Conservation (phyloP, 2,888 invertebrate genomes). For the Perizoma affinitatum region DNA sequence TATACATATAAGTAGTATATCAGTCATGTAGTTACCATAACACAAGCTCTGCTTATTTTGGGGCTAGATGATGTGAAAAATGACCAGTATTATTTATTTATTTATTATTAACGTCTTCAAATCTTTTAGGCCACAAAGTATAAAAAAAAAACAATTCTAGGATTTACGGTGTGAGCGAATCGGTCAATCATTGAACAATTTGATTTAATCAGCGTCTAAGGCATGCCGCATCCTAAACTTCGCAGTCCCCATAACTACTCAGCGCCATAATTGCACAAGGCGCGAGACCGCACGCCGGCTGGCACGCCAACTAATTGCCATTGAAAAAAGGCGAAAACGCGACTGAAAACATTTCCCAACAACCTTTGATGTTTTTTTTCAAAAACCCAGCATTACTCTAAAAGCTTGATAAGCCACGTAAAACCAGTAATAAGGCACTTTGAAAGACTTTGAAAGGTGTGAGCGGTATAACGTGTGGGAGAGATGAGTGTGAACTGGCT, state of each 20-base stretch:
- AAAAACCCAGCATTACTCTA: constrained; percentile 63
- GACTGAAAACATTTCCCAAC: constrained; percentile 77
- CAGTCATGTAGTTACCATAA: no score
- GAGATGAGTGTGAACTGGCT: constrained; percentile 62
- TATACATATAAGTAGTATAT: no score
- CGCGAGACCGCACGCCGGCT: constrained; percentile 68
- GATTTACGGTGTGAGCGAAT: no score
- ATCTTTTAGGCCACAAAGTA: no score
- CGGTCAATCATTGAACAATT: no score
- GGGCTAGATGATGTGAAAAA: no score
- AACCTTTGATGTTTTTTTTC: constrained; percentile 78
- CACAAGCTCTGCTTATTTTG: no score
- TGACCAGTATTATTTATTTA: no score
- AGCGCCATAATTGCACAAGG: constrained; percentile 76
- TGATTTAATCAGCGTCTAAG: background rate
- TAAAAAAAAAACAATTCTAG: no score
- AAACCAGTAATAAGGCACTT: constrained; percentile 79
- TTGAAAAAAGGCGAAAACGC: constrained; percentile 85
- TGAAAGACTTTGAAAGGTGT: constrained; percentile 44
- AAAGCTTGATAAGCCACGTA: constrained; percentile 78
- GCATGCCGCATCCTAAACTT: constrained; percentile 42
- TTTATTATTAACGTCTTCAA: no score
- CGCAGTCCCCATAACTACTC: constrained; percentile 54
- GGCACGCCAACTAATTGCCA: constrained; percentile 84
- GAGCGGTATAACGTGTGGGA: constrained; percentile 67